These are phyloP conservation scores for Columba janthina DNA, from an alignment of 2,113 vertebrate species.

Conservation along the genomic window DNA sequence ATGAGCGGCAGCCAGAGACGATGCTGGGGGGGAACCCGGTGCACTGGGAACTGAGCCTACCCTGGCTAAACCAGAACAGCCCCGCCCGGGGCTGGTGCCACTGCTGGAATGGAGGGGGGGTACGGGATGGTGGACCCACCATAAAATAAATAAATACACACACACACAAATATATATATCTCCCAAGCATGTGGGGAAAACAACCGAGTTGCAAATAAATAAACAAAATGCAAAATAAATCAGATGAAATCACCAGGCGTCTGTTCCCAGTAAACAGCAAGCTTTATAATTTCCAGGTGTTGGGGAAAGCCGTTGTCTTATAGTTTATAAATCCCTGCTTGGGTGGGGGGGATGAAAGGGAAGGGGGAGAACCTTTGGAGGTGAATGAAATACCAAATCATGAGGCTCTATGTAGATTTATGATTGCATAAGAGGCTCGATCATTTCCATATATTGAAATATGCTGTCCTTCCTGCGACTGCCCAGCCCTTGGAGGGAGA, in stretches of 20 bases:
- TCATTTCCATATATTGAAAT: slow-evolving; percentile 88
- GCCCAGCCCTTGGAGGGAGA: slow-evolving; percentile 79
- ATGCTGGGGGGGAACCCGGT: background rate
- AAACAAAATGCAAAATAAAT: background rate
- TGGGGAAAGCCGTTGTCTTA: slow-evolving; percentile 74
- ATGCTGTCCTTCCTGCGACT: slow-evolving; percentile 79
- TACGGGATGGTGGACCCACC: background rate
- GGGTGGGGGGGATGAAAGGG: background rate
- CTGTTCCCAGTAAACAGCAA: slow-evolving; percentile 60
- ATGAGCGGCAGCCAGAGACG: background rate
- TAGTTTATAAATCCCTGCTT: slow-evolving; percentile 74
- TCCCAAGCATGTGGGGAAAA: background rate
- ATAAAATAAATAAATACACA: background rate
- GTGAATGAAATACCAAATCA: slow-evolving; percentile 82
- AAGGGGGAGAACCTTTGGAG: slow-evolving; percentile 67
- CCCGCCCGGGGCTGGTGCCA: slow-evolving; percentile 26
- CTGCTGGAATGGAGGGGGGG: background rate
- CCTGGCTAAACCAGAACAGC: slow-evolving; percentile 55
- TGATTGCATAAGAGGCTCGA: slow-evolving; percentile 83
- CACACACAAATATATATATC: background rate
- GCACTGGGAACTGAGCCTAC: slow-evolving; percentile 55
- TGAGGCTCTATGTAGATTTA: slow-evolving; percentile 84
- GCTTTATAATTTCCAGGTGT: slow-evolving; percentile 78
- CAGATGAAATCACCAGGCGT: slow-evolving; percentile 13
- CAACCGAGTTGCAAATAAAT: slow-evolving; percentile 55